Conservation (phyloP, 1,140 invertebrate genomes). For the Sitobion miscanthi region DNA sequence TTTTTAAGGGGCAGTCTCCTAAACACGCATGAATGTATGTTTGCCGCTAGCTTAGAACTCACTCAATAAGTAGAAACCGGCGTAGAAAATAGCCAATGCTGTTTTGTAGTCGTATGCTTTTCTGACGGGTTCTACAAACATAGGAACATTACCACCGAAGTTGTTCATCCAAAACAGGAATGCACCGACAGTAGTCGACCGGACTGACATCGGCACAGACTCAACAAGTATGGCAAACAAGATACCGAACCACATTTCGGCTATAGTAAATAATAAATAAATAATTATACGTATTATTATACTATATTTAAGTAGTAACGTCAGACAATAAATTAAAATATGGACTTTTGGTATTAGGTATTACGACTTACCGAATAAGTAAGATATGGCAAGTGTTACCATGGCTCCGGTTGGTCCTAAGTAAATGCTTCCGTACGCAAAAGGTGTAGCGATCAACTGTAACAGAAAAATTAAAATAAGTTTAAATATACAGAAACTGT, state of each 20-base stretch:
- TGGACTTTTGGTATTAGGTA: not conserved
- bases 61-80: conserved; percentile 84
- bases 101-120: conserved; percentile 80
- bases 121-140: conserved; percentile 83
- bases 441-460: conserved; percentile 84
- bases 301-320: no score
- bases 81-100: conserved; percentile 84
- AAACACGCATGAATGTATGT: not conserved
- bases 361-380: conserved; percentile 76
- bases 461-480: conserved; percentile 57
- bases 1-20: not conserved
- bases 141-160: conserved; percentile 88
- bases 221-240: conserved; percentile 88
- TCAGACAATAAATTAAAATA: not conserved
- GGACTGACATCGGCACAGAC: conserved; percentile 79
- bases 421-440: conserved; percentile 87
- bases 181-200: conserved; percentile 83
- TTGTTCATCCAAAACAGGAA: conserved; percentile 93
- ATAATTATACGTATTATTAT: not conserved
- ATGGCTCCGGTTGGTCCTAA: conserved; percentile 84
- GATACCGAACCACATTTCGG: conserved; percentile 93
- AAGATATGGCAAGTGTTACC: conserved; percentile 82
- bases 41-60: conserved; percentile 63
- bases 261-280: conserved; percentile 64
- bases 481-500: not conserved